These are phyloP conservation scores for Acanthosepion esculentum DNA, from an alignment of 2,888 invertebrate genomes.

Conservation along the genomic window DNA sequence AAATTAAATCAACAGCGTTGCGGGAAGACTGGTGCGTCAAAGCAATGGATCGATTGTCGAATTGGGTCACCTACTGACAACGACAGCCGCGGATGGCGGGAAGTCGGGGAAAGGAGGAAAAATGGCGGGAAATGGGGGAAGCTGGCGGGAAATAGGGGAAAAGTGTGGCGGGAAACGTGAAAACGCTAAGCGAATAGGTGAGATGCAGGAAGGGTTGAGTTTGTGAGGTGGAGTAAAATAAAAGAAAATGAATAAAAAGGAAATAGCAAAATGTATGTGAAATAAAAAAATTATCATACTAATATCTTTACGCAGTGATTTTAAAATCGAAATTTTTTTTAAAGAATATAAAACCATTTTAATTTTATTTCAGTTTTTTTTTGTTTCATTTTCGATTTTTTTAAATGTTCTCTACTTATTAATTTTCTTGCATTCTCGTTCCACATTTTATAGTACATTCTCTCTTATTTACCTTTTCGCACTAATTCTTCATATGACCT, in stretches of 20 bases:
- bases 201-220: background rate
- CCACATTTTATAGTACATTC: background rate
- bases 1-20: background rate
- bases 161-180: background rate
- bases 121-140: too few relatives aligned
- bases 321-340: background rate
- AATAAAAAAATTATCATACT: background rate
- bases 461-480: background rate
- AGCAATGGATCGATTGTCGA: background rate
- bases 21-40: background rate
- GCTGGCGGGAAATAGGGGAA: background rate
- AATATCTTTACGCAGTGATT: background rate
- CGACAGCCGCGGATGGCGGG: background rate
- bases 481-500: background rate
- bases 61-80: conserved; percentile 2
- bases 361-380: background rate
- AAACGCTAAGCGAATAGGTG: background rate
- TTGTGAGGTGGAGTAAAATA: background rate
- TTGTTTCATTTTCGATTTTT: background rate
- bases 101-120: background rate
- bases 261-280: background rate
- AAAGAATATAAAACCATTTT: background rate
- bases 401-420: too few relatives aligned
- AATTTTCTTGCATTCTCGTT: background rate
- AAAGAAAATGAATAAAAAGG: too few relatives aligned